Evolutionary conservation across 2,888 invertebrate species (phyloP), one percentile per base, ranked within the genome.

Genomic region (Tigriopus californicus): DNA sequence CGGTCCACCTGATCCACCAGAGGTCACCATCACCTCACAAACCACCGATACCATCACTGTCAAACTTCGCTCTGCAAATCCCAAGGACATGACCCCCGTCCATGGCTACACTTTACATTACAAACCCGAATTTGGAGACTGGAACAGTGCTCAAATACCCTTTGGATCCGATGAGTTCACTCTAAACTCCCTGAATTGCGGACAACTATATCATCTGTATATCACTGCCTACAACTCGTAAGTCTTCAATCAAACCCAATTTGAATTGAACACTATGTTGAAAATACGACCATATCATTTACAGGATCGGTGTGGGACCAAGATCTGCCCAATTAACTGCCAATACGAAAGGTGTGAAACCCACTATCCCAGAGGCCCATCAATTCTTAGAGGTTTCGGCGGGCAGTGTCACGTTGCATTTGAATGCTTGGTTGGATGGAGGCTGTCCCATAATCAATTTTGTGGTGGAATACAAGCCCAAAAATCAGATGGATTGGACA

Each of bases 371-470:
- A 0, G 84, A 86, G 70, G 90, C 90, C 60, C 53, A 54, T 41
- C 81, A 87, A 70, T 87, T 94, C 71, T 84, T 95, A 70, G 86
- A 88, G 69, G 86, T 89, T 1, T 89, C 89, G 25, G 85, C 88
- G n/a, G 89, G 88, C 63, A 90, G 88, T 65, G 87, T 92, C 56
- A 87, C 87, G 1, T 77, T 95, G 63, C 90, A 91, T 69, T 79
- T 95, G 65, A 85, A 82, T 67, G 84, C 91, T 63, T 95, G 94
- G 94, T 82, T 84, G 61, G 89, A 89, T 70, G 90, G 91, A 60
- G 91, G 92, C 62, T 95, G 94, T 70, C 87, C 90, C 18, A 91
- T 95, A 85, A 79, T 85, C 63, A 88, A 90, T 70, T 94, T 91
- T 71, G 90, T 92, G 63, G 87, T 94, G 55, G 90, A 91, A 73